Evolutionary conservation across 2,113 vertebrate species (phyloP).

Genomic region (Falcunculus frontatus): DNA sequence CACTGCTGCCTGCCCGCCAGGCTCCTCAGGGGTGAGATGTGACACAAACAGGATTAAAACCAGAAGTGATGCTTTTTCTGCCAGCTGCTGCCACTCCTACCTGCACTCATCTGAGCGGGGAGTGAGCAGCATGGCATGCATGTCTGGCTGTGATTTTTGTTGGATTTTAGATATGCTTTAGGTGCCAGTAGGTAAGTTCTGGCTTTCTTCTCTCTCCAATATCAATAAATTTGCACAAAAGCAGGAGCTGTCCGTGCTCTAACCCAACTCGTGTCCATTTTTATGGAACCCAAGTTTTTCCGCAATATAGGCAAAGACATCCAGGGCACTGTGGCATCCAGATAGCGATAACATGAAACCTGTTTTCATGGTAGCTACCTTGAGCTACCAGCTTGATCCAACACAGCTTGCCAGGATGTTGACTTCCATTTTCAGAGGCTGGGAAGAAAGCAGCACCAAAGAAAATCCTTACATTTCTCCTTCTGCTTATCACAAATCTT

Average conservation of each 20-base stretch:
- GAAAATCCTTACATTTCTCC: background rate
- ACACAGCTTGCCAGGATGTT: background rate
- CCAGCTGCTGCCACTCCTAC: background rate
- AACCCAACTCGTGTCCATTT: background rate
- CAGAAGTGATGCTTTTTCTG: background rate
- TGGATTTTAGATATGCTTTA: background rate
- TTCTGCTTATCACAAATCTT: background rate
- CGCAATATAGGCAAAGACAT: background rate
- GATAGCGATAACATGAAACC: background rate
- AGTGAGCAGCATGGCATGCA: accelerated
- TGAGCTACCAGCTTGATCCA: background rate
- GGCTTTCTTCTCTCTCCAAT: background rate
- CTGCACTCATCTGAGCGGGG: background rate
- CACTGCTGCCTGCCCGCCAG: accelerated
- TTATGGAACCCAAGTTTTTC: background rate
- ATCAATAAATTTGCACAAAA: background rate
- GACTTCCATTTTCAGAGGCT: background rate
- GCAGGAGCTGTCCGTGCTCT: background rate
- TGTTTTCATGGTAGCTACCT: background rate
- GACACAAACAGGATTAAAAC: background rate
- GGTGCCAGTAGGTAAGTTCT: background rate
- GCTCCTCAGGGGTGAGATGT: background rate
- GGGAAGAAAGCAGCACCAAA: background rate
- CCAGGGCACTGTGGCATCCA: background rate
- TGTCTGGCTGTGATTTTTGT: background rate